Conservation (phyloP, 2,888 invertebrate genomes). For the Agrochola circellaris region DNA sequence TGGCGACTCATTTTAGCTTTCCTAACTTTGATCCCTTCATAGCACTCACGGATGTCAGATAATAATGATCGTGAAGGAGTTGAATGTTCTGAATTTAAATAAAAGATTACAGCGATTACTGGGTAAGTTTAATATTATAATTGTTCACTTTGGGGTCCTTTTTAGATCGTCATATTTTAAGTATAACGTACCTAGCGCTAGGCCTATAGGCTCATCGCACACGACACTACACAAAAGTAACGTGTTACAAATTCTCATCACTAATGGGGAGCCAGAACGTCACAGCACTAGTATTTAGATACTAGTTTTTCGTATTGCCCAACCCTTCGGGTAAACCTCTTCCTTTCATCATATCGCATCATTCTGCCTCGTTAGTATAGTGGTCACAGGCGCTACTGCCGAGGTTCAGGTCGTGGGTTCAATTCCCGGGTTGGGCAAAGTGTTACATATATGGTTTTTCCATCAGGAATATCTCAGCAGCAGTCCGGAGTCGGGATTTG, state of each 20-base stretch:
- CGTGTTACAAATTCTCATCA: not conserved
- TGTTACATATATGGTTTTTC: too few relatives aligned
- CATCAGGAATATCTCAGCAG: too few relatives aligned
- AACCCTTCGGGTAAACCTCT: too few relatives aligned
- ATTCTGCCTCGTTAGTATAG: too few relatives aligned
- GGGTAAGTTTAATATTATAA: conserved; percentile 12
- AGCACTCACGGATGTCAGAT: conserved; percentile 31
- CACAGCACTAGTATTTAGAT: not conserved
- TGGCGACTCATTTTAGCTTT: conserved; percentile 23
- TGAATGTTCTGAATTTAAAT: conserved; percentile 44
- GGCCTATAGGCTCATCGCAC: not conserved
- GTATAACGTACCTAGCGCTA: not conserved
- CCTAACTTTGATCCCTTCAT: conserved; percentile 38
- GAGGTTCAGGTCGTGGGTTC: too few relatives aligned
- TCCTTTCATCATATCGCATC: too few relatives aligned
- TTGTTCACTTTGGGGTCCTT: not conserved
- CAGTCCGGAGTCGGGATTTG: too few relatives aligned
- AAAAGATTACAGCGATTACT: conserved; percentile 22
- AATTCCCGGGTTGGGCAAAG: too few relatives aligned
- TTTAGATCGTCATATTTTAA: not conserved
- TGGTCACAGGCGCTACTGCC: too few relatives aligned
- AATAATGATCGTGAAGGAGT: conserved; percentile 29
- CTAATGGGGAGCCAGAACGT: not conserved
- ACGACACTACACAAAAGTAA: too few relatives aligned
- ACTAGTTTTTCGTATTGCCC: too few relatives aligned